Evolutionary conservation across 1,140 invertebrate genomes (phyloP).

Genomic region (Drosophila mayri): DNA sequence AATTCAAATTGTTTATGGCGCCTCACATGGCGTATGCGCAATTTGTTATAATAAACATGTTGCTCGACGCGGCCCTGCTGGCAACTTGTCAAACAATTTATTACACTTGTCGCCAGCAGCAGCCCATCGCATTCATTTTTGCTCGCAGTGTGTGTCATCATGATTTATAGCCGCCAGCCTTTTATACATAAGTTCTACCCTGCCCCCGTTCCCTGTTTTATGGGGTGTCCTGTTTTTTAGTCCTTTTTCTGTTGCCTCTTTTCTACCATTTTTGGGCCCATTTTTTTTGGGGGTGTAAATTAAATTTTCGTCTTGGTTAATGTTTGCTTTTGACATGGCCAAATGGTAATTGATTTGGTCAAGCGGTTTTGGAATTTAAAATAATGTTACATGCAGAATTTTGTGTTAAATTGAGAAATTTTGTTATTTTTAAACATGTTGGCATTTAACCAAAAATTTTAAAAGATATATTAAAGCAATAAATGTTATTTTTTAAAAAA

Average conservation of each 20-base stretch:
- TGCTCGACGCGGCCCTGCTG: conserved; percentile 63
- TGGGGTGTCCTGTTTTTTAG: conserved; percentile 13
- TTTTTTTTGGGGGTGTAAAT: conserved; percentile 33
- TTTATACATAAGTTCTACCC: conserved; percentile 54
- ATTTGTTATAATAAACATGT: conserved; percentile 82
- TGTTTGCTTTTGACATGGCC: conserved; percentile 38
- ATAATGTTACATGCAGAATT: neutral
- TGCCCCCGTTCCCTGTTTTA: conserved; percentile 6
- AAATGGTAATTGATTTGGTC: conserved; percentile 39
- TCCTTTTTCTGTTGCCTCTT: conserved; percentile 1
- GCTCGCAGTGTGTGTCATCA: conserved; percentile 37
- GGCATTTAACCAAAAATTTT: neutral
- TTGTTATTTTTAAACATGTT: neutral
- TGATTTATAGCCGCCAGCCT: conserved; percentile 67
- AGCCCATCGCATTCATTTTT: conserved; percentile 22
- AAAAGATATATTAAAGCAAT: too few relatives aligned
- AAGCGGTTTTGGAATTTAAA: neutral
- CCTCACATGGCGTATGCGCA: conserved; percentile 76
- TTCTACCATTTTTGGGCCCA: neutral
- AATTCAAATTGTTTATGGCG: conserved; percentile 74
- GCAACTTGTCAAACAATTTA: conserved; percentile 82
- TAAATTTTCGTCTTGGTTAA: conserved; percentile 50
- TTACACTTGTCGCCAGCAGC: conserved; percentile 51
- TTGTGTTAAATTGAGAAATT: neutral
- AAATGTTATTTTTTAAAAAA: neutral